These are phyloP conservation scores for Ptychobarbus kaznakovi DNA, from an alignment of 2,797 vertebrate genomes.

Conservation along the genomic window DNA sequence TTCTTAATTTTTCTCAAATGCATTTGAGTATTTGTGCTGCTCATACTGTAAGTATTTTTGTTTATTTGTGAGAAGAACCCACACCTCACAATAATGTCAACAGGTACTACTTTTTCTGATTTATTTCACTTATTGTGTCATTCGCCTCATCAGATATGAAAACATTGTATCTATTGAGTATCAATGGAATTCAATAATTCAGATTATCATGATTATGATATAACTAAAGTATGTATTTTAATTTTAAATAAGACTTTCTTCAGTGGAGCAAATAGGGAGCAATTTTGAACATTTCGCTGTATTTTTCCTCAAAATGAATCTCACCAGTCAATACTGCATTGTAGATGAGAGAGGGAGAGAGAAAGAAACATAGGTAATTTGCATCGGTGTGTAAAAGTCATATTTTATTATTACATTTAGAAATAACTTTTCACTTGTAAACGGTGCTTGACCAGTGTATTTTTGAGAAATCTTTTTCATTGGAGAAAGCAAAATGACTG, in stretches of 20 bases:
- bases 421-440: too few species aligned
- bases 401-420: not conserved
- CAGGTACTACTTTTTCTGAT: not conserved
- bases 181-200: not conserved
- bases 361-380: not conserved
- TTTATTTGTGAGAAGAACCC: not conserved
- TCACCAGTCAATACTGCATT: not conserved
- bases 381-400: not conserved
- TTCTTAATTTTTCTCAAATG: not conserved
- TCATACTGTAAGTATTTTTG: not conserved
- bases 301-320: not conserved
- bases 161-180: not conserved
- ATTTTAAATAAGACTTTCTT: not conserved
- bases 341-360: not conserved
- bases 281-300: not conserved
- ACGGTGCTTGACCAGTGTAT: too few species aligned
- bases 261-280: not conserved
- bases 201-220: not conserved
- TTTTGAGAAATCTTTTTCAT: not conserved
- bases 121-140: not conserved
- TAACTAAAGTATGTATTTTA: not conserved
- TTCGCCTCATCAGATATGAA: not conserved
- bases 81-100: not conserved
- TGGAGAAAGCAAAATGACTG: not conserved
- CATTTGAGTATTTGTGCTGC: not conserved